phyloP scores from a whole-genome alignment of 2,113 vertebrate genomes.

The Indicator maculatus region DNA sequence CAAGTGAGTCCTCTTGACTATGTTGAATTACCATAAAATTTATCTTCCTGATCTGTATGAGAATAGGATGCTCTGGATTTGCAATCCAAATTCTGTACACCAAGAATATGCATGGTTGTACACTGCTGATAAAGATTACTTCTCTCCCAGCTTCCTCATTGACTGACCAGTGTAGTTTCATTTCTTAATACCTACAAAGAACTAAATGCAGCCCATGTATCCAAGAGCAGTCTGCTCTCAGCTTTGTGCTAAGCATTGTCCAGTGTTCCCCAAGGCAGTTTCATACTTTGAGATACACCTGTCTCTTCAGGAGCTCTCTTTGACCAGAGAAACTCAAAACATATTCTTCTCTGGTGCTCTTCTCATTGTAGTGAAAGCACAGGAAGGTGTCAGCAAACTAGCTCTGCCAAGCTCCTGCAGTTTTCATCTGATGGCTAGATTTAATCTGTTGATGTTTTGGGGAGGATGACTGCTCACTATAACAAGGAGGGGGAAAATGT shows the following conservation, averaged over 20 bases:
- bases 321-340: not conserved
- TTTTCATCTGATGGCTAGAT: not conserved
- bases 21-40: not conserved
- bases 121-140: not conserved
- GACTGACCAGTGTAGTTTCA: not conserved
- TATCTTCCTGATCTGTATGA: not conserved
- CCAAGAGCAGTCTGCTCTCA: not conserved
- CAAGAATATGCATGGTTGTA: not conserved
- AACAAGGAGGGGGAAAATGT: not conserved
- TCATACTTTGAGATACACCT: fast-evolving
- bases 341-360: not conserved
- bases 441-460: not conserved
- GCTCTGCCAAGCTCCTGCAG: not conserved
- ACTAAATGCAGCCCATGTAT: not conserved
- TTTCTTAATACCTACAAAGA: not conserved
- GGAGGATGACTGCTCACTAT: not conserved
- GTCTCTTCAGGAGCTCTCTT: not conserved
- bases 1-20: not conserved
- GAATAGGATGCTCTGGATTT: not conserved
- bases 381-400: not conserved
- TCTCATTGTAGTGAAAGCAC: not conserved
- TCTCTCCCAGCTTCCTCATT: not conserved
- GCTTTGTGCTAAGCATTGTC: not conserved
- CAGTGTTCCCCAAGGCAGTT: not conserved
- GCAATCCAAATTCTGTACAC: not conserved